Percentiles rank a stretch among this genome's conserved stretches.
These are phyloP conservation scores for Adelognathus sp. DNA, from an alignment of 2,888 invertebrate genomes.

Conservation along the genomic window DNA sequence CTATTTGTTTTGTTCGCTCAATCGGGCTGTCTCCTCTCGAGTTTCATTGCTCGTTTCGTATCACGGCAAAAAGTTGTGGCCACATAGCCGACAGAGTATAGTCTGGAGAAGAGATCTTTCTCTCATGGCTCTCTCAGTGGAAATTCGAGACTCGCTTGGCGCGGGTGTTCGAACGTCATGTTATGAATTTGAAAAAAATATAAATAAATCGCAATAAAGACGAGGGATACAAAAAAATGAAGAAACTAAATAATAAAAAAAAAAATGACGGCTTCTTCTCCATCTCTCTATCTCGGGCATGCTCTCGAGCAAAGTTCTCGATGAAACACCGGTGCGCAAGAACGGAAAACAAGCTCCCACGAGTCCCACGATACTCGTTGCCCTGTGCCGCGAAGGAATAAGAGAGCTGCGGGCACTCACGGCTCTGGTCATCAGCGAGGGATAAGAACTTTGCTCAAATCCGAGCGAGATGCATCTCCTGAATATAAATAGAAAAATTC, in stretches of 20 bases:
- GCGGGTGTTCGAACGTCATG: constrained; percentile 33
- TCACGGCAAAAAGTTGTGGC: constrained; percentile 45
- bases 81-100: not conserved
- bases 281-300: constrained; percentile 20
- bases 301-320: no score
- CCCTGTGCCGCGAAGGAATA: constrained; percentile 68
- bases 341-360: constrained; percentile 73
- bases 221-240: constrained; percentile 3
- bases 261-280: constrained; percentile 34
- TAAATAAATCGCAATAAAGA: constrained; percentile 15
- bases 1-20: constrained; percentile 45
- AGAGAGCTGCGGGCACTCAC: constrained; percentile 67
- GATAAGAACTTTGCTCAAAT: constrained; percentile 44
- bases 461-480: not conserved
- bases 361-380: constrained; percentile 71
- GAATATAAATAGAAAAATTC: not conserved
- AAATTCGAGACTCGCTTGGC: constrained; percentile 51
- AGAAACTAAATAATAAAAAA: constrained; percentile 18
- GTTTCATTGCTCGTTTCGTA: constrained; percentile 32
- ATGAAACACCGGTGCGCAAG: constrained; percentile 67
- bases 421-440: constrained; percentile 34
- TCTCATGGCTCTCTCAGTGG: constrained; percentile 2
- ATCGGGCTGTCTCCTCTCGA: constrained; percentile 44
- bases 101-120: not conserved
- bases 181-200: not conserved